Evolutionary conservation across 64 coral and sea anemone species (phyloP).

Genomic region (Dendrophyllia cribrosa): DNA sequence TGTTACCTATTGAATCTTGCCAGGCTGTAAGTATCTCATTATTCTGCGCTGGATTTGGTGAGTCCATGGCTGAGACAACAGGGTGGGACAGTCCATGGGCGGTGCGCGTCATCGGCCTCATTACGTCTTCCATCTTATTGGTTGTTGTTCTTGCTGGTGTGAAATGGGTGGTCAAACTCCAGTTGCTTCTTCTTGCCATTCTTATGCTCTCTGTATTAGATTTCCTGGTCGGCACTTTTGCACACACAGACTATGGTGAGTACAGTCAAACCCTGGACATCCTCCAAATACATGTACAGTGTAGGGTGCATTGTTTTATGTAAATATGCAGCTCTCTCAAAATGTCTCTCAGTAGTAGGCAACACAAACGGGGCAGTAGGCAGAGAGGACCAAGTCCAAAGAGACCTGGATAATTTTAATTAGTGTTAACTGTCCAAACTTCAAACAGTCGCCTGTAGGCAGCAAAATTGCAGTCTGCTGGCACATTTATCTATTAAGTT

Average conservation of each 20-base stretch:
- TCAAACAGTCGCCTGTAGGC: too few relatives aligned
- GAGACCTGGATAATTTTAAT: too few relatives aligned
- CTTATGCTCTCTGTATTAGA: slow-evolving; percentile 92
- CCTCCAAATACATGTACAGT: too few relatives aligned
- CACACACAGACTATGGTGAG: slow-evolving; percentile 96
- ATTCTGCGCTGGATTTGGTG: slow-evolving; percentile 98
- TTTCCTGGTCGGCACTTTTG: slow-evolving; percentile 97
- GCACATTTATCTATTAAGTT: too few relatives aligned
- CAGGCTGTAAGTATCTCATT: slow-evolving; percentile 97
- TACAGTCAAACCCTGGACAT: background rate
- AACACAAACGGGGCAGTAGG: too few relatives aligned
- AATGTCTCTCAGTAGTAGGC: too few relatives aligned
- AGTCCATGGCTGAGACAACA: slow-evolving; percentile 92
- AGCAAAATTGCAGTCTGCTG: too few relatives aligned
- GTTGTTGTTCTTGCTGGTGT: slow-evolving; percentile 95
- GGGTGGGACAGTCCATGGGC: slow-evolving; percentile 95
- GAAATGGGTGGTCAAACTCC: slow-evolving; percentile 98
- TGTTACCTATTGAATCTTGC: background rate
- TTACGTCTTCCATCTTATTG: slow-evolving; percentile 79
- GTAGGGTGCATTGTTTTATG: too few relatives aligned
- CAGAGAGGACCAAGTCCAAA: too few relatives aligned
- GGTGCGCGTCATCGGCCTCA: slow-evolving; percentile 87
- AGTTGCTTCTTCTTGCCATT: slow-evolving; percentile 89
- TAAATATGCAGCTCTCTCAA: too few relatives aligned
- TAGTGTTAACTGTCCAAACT: too few relatives aligned